Base-by-base conservation (phyloP, 2,113 vertebrate genomes). In the Symphodus melops region DNA sequence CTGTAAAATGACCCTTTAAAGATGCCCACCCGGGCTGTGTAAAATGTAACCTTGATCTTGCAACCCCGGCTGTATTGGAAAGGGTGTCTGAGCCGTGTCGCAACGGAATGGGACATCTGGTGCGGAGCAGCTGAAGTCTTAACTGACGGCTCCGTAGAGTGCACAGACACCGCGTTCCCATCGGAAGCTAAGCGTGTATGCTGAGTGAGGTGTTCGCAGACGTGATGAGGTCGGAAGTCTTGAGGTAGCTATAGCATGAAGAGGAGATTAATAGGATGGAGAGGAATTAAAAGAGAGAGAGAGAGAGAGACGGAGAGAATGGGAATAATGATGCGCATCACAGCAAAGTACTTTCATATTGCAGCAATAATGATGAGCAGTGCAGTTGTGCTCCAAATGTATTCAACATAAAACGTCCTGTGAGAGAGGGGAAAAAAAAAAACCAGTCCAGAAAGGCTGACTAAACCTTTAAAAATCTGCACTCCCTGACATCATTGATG, bases 41-140 rank as follows among this genome's bases (percentile, higher is more conserved):
- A 83, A 92, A 90, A 92, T 86, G 64, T 90, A 91, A 92, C 90
- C 92, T 92, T 91, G 86, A 68, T 71, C 25, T 7, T 10, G 68
- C 81, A 67, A 65, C 66, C 66, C 72, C 68, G 25, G 5, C 56
- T 65, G 75, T 13, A 68, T 8, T 69, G 57, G 51, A 58, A 62
- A 81, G 8, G 9, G 13, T 56, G 81, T 81, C 65, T 72, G n/a
- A n/a, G n/a, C n/a, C n/a, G n/a, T n/a, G n/a, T n/a, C n/a, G n/a
- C n/a, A n/a, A n/a, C n/a, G n/a, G n/a, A n/a, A 67, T 64, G 77
- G 81, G 88, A 88, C 91, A 91, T 83, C 83, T 89, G 91, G 75
- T 72, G 69, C 42, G 41, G 70, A 72, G 84, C 77, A 71, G 44
- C 68, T 68, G 68, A 70, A 76, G 73, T 76, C 72, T 79, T 39